These are phyloP conservation scores for Psilopogon haemacephalus DNA, from an alignment of 2,113 vertebrate genomes.

Conservation along the genomic window DNA sequence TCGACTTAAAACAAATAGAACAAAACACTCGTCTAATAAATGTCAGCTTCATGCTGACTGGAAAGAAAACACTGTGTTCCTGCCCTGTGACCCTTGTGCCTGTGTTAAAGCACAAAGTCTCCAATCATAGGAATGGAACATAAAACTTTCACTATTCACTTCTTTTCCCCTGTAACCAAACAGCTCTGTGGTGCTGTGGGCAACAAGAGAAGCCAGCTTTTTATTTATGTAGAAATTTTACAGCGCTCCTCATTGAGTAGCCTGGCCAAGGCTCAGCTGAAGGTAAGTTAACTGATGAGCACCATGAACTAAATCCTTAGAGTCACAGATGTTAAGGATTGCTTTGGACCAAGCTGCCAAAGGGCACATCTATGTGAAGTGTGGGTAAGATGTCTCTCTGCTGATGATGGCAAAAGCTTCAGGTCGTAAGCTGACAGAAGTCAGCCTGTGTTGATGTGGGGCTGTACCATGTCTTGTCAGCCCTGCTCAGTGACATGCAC, in stretches of 20 bases:
- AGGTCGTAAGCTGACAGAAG: neutral
- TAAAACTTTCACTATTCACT: slow-evolving; percentile 56
- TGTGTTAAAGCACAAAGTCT: slow-evolving; percentile 55
- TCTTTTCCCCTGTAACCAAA: neutral
- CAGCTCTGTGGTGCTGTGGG: neutral
- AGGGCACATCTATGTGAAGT: neutral
- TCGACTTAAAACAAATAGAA: slow-evolving; percentile 53
- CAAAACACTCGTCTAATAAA: slow-evolving; percentile 48
- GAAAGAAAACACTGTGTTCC: slow-evolving; percentile 60
- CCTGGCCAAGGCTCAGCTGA: neutral
- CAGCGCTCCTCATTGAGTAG: neutral
- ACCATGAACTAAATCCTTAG: neutral
- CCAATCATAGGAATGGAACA: slow-evolving; percentile 53
- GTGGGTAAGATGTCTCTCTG: neutral
- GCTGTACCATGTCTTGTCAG: neutral
- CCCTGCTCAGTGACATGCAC: neutral
- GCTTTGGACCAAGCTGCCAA: neutral
- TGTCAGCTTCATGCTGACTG: slow-evolving; percentile 49
- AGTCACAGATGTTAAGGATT: neutral
- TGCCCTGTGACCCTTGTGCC: slow-evolving; percentile 42
- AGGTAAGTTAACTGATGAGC: neutral
- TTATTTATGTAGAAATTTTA: neutral
- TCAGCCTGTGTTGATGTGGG: accelerated
- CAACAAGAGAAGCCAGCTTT: neutral
- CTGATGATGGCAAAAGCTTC: neutral